Evolutionary conservation across 2,113 vertebrate species (phyloP), one percentile per base, ranked within the genome.

Genomic region (Azemiops feae): DNA sequence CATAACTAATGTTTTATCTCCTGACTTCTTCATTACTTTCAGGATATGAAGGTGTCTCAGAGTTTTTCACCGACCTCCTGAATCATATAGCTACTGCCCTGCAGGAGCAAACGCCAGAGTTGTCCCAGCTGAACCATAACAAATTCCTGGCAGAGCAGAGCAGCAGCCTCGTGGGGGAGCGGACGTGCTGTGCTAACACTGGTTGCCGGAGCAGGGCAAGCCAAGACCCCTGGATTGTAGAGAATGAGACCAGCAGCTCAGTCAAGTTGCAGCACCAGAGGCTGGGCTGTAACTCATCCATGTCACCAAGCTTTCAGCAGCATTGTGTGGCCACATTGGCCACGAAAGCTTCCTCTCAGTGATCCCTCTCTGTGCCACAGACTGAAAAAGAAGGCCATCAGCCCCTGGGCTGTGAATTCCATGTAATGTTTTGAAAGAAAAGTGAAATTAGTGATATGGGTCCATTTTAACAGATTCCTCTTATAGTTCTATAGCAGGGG

Each of bases 241-340:
- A 99, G 96, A 98, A 95, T 0, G 99, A 98, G 16, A 96, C 97
- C 43, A 98, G 92, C 54, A 96, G 97, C 95, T 87, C 97, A 0
- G 60, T 98, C 95, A 99, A 99, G 96, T 97, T 98, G 94, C 97
- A 98, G 3, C 98, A 98, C 95, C 99, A 99, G 98, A 99, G 99
- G 99, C 99, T 99, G 92, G 98, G 98, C 97, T 99, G 99, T 97
- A 99, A 98, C 92, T 97, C 98, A 0, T 96, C 98, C 39, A 97
- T 99, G 98, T 99, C 99, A 20, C 99, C 99, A 95, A 99, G 98
- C 98, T 99, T 99, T 98, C 99, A 99, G 98, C 99, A 99, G 98
- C 99, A 99, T 97, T 99, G 99, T 6, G 99, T 99, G 60, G 98
- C 99, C 94, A 98, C 99, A 0, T 97, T 99, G 97, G 98, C 99